A percentile compares a stretch with the other conserved stretches of the same genome.
These are phyloP conservation scores for Eueides isabella DNA, from an alignment of 1,140 invertebrate species.

Conservation along the genomic window DNA sequence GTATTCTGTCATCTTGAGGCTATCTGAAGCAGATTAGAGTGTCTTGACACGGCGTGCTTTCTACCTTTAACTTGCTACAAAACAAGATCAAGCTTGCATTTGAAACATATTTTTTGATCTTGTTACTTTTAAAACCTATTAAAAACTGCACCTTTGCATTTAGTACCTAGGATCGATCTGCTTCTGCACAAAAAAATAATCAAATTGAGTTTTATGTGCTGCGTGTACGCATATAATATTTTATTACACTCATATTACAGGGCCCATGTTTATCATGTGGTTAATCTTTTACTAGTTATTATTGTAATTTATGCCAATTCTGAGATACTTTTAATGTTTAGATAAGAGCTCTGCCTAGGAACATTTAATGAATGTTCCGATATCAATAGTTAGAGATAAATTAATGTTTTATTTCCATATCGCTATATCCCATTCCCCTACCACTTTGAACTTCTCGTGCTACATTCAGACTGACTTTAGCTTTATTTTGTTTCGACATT, in stretches of 20 bases:
- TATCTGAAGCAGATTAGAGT: no score
- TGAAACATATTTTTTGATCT: background rate
- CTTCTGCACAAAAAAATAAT: background rate
- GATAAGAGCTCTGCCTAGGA: background rate
- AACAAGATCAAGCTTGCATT: no score
- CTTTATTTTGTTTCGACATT: background rate
- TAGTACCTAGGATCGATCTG: background rate
- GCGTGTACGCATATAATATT: background rate
- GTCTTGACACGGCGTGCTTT: no score
- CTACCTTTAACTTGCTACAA: no score
- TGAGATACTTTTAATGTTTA: background rate
- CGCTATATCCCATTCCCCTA: background rate
- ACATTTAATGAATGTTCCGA: constrained; percentile 3
- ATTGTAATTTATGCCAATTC: constrained; percentile 13
- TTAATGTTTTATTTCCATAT: background rate
- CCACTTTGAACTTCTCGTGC: background rate
- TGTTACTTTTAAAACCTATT: background rate
- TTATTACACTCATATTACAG: background rate
- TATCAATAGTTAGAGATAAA: constrained; percentile 3
- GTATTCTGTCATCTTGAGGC: no score
- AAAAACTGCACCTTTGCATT: background rate
- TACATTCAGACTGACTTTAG: background rate
- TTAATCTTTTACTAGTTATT: constrained; percentile 4
- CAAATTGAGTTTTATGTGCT: background rate
- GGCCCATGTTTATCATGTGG: background rate